Evolutionary conservation across 2,888 invertebrate species (phyloP), one percentile per base, ranked within the genome.

Genomic region (Andricus curvator): DNA sequence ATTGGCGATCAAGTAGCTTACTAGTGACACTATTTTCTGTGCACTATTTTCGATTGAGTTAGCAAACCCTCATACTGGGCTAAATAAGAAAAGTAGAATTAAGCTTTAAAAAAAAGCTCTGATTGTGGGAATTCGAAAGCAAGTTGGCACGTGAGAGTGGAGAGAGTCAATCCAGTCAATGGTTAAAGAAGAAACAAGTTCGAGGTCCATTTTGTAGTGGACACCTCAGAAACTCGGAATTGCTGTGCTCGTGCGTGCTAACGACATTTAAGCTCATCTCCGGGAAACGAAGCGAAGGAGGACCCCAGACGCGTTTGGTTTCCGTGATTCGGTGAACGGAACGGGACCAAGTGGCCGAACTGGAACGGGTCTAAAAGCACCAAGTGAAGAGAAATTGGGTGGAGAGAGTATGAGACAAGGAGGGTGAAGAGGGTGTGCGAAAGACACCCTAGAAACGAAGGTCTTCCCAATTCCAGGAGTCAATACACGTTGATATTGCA

Each of bases 401-500:
- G 4, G 67, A 81, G 67, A 81, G 68, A 66, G 79, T 56, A 56
- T 22, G 44, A 6, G 62, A 41, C n/a, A 33, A n/a, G 37, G 56
- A 48, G 44, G 56, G 70, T 11, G 33, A 51, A 33, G 33, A 56
- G 29, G 13, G 29, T 51, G 78, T 65, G 48, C 37, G 33, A 60
- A 70, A 41, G 68, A 56, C 68, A 60, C 60, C 25, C 84, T 82
- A 78, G 83, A 79, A 70, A 41, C 70, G 86, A 88, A 85, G 85
- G 86, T 87, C 85, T 88, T 89, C 88, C 87, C 89, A 89, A 89
- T 89, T 89, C 87, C 86, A 86, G 88, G 85, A 89, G 89, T 89
- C 89, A 89, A 89, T 89, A 89, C 89, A 87, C 86, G 84, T 85
- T 88, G 89, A 89, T 89, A 89, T 89, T 89, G 89, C 89, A 88